Percentiles rank a stretch among this genome's conserved stretches.
Conservation (phyloP, 64 coral and sea anemone genomes). For the Actinia equina region DNA sequence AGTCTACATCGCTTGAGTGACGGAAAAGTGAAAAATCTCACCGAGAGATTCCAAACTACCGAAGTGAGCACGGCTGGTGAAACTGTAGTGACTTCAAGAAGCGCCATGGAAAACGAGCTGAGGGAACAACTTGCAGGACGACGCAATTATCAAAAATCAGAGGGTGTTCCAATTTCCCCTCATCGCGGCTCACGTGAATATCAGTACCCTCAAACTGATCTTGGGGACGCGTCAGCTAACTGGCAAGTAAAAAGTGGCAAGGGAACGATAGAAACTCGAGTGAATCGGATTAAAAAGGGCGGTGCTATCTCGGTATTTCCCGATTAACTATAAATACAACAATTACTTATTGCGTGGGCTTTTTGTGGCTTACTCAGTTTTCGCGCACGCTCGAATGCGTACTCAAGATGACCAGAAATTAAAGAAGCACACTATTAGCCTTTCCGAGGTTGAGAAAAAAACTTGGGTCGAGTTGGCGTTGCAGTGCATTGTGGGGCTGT, state of each 20-base stretch:
- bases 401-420: too few relatives aligned
- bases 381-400: background rate
- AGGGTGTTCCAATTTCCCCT: background rate
- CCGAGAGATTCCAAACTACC: background rate
- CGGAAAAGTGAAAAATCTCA: background rate
- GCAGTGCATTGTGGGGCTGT: too few relatives aligned
- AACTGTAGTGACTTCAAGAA: background rate
- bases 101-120: background rate
- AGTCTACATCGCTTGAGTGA: background rate
- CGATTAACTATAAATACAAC: background rate
- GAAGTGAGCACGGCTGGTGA: background rate
- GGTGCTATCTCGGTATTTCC: slow-evolving; percentile 8
- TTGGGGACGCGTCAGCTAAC: background rate
- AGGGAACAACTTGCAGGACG: background rate
- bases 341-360: background rate
- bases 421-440: too few relatives aligned
- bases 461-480: too few relatives aligned
- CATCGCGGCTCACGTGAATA: background rate
- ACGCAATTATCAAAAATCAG: background rate
- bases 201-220: background rate
- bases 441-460: background rate
- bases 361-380: background rate
- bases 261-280: background rate
- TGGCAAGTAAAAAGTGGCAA: slow-evolving; percentile 18
- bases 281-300: background rate